Base-by-base conservation (phyloP, 2,797 vertebrate genomes). In the Jordanella pulchra region DNA sequence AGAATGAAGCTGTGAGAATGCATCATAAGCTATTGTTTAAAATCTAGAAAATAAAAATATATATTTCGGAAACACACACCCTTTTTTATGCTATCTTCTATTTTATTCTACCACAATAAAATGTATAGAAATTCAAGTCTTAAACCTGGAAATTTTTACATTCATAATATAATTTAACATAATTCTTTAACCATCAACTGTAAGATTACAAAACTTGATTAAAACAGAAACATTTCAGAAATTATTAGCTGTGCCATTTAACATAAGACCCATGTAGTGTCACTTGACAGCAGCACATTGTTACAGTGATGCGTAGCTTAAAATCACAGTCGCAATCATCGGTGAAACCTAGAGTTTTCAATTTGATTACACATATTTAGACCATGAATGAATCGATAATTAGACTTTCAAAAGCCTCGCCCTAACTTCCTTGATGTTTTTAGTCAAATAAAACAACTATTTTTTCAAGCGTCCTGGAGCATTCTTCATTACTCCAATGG, bases 371-470 rank as follows among this genome's bases (percentile, higher is more conserved):
- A 23, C 18, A 12, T 60, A 32, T 23, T 21, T 21, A 18, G 21
- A 60, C 7, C 21, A 10, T 61, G 32, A 61, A 61, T 23, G 3
- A 35, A 35, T 61, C 13, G 39, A 39, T 61, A 21, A 39, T 61
- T 21, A 18, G 27, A 7, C 14, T 64, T 45, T 44, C 9, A 27
- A 35, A 50, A 61, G 21, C 45, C 50, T 39, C 7, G 17, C 25
- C 56, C 4, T 7, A 4, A 21, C 4, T 1, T 60, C 3, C 35
- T 66, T 25, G 18, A 13, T 7, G 23, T 50, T 67, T 64, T 30
- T 18, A 10, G 3, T 65, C 58, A 63, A 76, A 67, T 79, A 15
- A 47, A 35, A 65, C 73, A 73, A 21, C 23, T 44, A 6, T 67
- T 67, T 73, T 50, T 47, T 30, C 27, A n/a, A 69, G 39, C 45